Evolutionary conservation across 2,113 vertebrate genomes (phyloP).

Genomic region (Pica pica): DNA sequence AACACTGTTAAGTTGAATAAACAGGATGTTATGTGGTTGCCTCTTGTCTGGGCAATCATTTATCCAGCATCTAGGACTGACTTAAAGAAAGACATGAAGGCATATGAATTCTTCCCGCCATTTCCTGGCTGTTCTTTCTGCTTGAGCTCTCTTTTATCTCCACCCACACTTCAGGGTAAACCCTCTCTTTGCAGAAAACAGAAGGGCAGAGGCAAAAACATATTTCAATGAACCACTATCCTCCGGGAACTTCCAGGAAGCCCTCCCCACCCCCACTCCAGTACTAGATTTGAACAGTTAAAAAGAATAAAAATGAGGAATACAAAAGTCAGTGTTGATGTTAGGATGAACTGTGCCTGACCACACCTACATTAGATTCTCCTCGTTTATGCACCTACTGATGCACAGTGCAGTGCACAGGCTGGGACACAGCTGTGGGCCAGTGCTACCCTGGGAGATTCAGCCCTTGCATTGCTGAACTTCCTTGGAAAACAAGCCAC

Average conservation of each 20-base stretch:
- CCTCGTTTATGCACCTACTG: too few relatives aligned
- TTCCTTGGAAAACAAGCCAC: not conserved
- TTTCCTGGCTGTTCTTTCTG: not conserved
- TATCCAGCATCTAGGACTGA: not conserved
- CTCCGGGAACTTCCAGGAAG: not conserved
- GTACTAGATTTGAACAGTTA: not conserved
- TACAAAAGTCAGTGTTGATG: not conserved
- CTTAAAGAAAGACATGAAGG: not conserved
- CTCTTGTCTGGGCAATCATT: not conserved
- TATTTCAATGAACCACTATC: not conserved
- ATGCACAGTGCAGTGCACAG: rapidly evolving
- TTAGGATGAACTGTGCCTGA: not conserved
- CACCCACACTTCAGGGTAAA: not conserved
- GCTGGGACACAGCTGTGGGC: not conserved
- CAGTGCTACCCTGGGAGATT: not conserved
- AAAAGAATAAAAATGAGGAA: not conserved
- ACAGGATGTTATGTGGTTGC: not conserved
- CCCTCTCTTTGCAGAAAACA: not conserved
- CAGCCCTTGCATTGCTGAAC: not conserved
- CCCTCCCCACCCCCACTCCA: not conserved
- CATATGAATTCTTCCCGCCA: not conserved
- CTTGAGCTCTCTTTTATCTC: not conserved
- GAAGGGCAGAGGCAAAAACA: not conserved
- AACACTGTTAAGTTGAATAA: not conserved
- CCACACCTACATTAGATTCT: not conserved